These are phyloP conservation scores for Sus cebifrons DNA, from an alignment of 2,797 vertebrate genomes.

Conservation along the genomic window DNA sequence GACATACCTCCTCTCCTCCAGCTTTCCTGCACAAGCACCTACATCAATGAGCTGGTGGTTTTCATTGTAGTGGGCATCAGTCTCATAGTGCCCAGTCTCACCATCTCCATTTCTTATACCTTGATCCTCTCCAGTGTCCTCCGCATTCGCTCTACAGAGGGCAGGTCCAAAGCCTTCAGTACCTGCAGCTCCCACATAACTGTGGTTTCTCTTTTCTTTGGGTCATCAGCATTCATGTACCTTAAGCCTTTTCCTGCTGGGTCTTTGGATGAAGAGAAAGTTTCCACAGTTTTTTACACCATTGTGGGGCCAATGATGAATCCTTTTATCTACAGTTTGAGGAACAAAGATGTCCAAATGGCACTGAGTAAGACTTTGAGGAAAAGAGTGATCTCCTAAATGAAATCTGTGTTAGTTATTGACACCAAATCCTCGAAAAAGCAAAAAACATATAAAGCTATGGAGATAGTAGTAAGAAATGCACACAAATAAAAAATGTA, in stretches of 20 bases:
- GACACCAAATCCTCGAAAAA: background rate
- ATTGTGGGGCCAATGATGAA: background rate
- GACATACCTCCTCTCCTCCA: conserved; percentile 59
- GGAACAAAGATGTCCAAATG: background rate
- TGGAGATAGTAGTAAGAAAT: background rate
- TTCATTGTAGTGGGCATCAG: background rate
- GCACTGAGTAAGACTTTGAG: background rate
- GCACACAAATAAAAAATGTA: background rate
- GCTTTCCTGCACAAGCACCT: conserved; percentile 38
- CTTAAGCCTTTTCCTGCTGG: too few relatives aligned
- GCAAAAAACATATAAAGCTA: background rate
- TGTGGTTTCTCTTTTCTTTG: too few relatives aligned
- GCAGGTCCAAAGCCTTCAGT: too few relatives aligned
- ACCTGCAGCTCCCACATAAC: too few relatives aligned
- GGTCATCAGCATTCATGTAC: too few relatives aligned
- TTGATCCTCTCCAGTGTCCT: too few relatives aligned
- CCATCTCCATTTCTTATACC: too few relatives aligned
- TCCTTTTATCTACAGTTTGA: background rate
- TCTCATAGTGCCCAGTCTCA: too few relatives aligned
- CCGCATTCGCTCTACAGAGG: too few relatives aligned
- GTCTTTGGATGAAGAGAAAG: too few relatives aligned
- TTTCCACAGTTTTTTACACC: background rate
- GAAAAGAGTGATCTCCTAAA: background rate
- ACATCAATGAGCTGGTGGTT: background rate
- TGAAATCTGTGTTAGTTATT: background rate